Evolutionary conservation across 23 tunicate species (phyloP).

Genomic region (Ascidia mentula): DNA sequence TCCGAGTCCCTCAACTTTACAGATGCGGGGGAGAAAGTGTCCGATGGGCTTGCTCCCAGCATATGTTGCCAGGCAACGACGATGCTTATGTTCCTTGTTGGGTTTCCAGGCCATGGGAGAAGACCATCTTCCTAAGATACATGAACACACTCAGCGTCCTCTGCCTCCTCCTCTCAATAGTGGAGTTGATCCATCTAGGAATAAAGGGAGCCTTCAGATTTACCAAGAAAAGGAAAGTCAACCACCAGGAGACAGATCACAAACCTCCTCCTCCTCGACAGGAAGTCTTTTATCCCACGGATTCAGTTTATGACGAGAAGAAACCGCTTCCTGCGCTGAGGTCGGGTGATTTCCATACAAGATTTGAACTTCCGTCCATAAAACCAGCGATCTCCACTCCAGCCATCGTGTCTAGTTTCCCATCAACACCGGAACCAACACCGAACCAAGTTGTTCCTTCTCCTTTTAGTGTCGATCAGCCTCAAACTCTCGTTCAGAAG

Average conservation of each 20-base stretch:
- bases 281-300: not conserved
- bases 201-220: not conserved
- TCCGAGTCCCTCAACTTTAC: conserved; percentile 74
- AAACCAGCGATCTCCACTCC: not conserved
- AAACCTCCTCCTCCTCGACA: not conserved
- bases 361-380: not conserved
- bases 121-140: conserved; percentile 84
- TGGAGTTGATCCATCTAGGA: conserved; percentile 52
- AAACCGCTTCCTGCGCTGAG: not conserved
- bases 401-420: not conserved
- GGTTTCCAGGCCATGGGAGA: conserved; percentile 98
- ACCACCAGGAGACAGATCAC: not conserved
- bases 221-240: not conserved
- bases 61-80: conserved; percentile 53
- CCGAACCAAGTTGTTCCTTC: too few species aligned
- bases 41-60: conserved; percentile 83
- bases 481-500: too few species aligned
- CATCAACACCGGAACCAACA: not conserved
- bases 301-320: not conserved
- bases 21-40: conserved; percentile 65
- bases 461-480: too few species aligned
- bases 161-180: conserved; percentile 42
- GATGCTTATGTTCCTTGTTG: conserved; percentile 90
- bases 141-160: conserved; percentile 83
- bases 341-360: too few species aligned